A percentile compares a stretch with the other conserved stretches of the same genome.
These are phyloP conservation scores for Halictus rubicundus DNA, from an alignment of 1,140 invertebrate genomes.

Conservation along the genomic window DNA sequence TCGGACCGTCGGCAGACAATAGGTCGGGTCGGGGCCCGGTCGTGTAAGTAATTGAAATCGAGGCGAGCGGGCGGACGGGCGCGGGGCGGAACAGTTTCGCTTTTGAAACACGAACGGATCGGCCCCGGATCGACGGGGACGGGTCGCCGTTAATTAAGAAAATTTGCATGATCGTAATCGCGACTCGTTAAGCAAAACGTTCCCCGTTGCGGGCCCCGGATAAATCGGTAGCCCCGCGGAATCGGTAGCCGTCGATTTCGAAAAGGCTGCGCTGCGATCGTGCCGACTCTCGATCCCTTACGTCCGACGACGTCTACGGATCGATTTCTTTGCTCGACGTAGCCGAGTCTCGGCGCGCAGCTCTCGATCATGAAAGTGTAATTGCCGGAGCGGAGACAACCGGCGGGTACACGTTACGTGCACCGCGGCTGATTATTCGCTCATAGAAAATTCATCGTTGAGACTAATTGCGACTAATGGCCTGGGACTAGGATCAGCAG, in stretches of 20 bases:
- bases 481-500: conserved; percentile 54
- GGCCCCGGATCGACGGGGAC: conserved; percentile 13
- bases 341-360: not conserved
- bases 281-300: not conserved
- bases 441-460: conserved; percentile 71
- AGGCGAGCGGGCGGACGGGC: conserved; percentile 6
- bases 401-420: conserved; percentile 46
- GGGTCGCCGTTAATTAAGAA: conserved; percentile 57
- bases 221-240: conserved; percentile 8
- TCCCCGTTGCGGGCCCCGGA: not conserved
- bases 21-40: conserved; percentile 9
- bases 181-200: conserved; percentile 54
- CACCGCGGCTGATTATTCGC: conserved; percentile 64
- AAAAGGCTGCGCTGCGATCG: conserved; percentile 15
- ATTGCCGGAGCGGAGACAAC: conserved; percentile 39
- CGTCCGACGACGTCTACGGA: not conserved
- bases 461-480: conserved; percentile 75
- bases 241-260: conserved; percentile 31
- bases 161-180: conserved; percentile 63
- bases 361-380: conserved; percentile 60
- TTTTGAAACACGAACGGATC: conserved; percentile 36
- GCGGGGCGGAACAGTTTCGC: conserved; percentile 22
- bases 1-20: conserved; percentile 20
- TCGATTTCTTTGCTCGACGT: conserved; percentile 37
- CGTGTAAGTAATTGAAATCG: conserved; percentile 34